Evolutionary conservation across 2,888 invertebrate genomes (phyloP).

Genomic region (Ennomos erosarius): DNA sequence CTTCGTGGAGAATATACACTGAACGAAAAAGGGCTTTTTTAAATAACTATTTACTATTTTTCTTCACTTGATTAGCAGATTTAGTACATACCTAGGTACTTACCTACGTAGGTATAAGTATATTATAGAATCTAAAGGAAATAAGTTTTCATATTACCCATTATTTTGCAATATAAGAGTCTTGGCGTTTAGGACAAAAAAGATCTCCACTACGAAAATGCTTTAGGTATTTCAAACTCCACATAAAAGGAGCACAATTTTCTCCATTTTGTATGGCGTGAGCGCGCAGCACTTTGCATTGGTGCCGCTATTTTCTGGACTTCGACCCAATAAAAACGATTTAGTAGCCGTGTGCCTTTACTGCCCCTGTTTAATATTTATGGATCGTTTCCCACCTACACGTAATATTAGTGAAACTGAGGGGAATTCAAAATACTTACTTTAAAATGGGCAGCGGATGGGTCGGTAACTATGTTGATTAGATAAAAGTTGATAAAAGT

Average conservation of each 20-base stretch:
- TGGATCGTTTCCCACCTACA: conserved; percentile 27
- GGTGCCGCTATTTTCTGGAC: conserved; percentile 11
- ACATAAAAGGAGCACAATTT: conserved; percentile 10
- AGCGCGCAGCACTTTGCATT: conserved; percentile 10
- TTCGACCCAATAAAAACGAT: conserved; percentile 52
- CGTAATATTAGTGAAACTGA: conserved; percentile 3
- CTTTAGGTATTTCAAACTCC: too few relatives aligned
- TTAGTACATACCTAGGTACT: too few relatives aligned
- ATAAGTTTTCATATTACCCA: too few relatives aligned
- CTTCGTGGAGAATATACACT: conserved; percentile 19
- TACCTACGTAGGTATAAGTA: too few relatives aligned
- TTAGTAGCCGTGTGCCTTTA: conserved; percentile 37
- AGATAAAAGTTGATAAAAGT: too few relatives aligned
- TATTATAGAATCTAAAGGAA: too few relatives aligned
- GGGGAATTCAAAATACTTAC: not conserved
- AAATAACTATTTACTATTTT: not conserved
- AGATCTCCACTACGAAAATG: too few relatives aligned
- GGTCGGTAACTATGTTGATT: too few relatives aligned
- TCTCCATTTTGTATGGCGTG: conserved; percentile 9
- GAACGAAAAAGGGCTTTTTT: conserved; percentile 7
- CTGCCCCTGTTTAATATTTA: conserved; percentile 47
- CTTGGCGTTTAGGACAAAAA: too few relatives aligned
- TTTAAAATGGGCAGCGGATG: too few relatives aligned
- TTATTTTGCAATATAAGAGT: too few relatives aligned
- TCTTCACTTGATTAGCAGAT: too few relatives aligned